These are phyloP conservation scores for Fopius arisanus DNA, from an alignment of 1,140 invertebrate genomes.

Conservation along the genomic window DNA sequence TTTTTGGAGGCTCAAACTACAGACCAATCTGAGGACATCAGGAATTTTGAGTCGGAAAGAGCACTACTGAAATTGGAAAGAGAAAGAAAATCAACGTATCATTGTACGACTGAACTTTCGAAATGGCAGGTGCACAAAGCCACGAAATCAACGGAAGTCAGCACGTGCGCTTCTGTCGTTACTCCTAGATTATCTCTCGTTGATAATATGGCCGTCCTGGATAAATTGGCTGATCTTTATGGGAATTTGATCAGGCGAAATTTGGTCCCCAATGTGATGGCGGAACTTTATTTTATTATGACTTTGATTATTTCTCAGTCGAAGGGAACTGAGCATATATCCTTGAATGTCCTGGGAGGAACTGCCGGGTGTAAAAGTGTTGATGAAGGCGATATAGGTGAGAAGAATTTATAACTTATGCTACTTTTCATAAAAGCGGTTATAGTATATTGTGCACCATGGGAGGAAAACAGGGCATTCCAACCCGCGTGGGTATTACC, in stretches of 20 bases:
- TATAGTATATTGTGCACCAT: too few species aligned
- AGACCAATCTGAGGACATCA: conserved; percentile 41
- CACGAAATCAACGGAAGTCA: conserved; percentile 24
- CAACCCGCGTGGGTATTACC: too few species aligned
- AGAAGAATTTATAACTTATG: background rate
- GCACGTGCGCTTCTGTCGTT: conserved; percentile 36
- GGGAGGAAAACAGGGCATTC: too few species aligned
- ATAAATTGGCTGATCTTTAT: conserved; percentile 63
- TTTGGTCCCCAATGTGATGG: conserved; percentile 67
- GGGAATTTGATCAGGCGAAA: conserved; percentile 57
- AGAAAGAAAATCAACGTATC: conserved; percentile 45
- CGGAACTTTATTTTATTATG: conserved; percentile 70
- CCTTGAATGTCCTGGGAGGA: conserved; percentile 37
- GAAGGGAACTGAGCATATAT: conserved; percentile 23
- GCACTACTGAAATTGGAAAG: conserved; percentile 49
- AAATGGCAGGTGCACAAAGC: conserved; percentile 24
- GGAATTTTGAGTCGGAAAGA: conserved; percentile 49
- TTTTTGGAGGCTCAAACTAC: conserved; percentile 46
- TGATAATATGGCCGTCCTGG: conserved; percentile 53
- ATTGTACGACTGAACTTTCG: background rate
- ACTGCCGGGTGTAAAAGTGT: conserved; percentile 44
- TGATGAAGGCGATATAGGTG: conserved; percentile 22
- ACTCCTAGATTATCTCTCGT: conserved; percentile 52
- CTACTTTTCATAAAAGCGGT: too few species aligned
- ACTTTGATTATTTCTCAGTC: conserved; percentile 62